A percentile compares a stretch with the other conserved stretches of the same genome.
Evolutionary conservation across 2,888 invertebrate genomes (phyloP).

Genomic region (Drosophila acutilabella): DNA sequence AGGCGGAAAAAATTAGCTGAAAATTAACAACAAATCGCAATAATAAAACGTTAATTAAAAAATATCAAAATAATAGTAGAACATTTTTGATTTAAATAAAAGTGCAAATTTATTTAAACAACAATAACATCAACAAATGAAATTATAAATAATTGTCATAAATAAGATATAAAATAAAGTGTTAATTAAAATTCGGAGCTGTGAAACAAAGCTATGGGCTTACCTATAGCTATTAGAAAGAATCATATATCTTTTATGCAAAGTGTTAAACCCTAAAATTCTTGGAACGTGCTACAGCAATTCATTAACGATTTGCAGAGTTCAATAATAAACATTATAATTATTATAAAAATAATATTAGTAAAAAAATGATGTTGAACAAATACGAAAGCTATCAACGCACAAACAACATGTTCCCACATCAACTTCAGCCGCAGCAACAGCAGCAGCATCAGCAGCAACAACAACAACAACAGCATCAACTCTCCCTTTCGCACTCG

Average conservation of each 20-base stretch:
- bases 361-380: constrained; percentile 78
- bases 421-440: constrained; percentile 57
- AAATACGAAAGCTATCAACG: constrained; percentile 78
- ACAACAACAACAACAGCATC: constrained; percentile 45
- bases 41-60: constrained; percentile 42
- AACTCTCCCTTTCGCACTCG: constrained; percentile 45
- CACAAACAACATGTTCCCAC: constrained; percentile 76
- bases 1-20: constrained; percentile 16
- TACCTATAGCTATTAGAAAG: neutral
- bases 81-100: constrained; percentile 31
- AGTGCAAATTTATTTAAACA: constrained; percentile 47
- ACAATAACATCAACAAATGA: constrained; percentile 2
- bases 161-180: constrained; percentile 39
- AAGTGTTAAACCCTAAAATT: constrained; percentile 35
- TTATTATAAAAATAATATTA: constrained; percentile 28
- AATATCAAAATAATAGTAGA: constrained; percentile 44
- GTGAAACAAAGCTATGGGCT: constrained; percentile 1
- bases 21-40: constrained; percentile 27
- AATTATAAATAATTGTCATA: constrained; percentile 30
- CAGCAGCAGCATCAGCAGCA: constrained; percentile 30
- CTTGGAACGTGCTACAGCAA: constrained; percentile 15
- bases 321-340: constrained; percentile 16
- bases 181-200: constrained; percentile 42
- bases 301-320: constrained; percentile 23
- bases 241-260: constrained; percentile 6